Evolutionary conservation across 2,113 vertebrate genomes (phyloP).

Genomic region (Chloropsis cyanopogon): DNA sequence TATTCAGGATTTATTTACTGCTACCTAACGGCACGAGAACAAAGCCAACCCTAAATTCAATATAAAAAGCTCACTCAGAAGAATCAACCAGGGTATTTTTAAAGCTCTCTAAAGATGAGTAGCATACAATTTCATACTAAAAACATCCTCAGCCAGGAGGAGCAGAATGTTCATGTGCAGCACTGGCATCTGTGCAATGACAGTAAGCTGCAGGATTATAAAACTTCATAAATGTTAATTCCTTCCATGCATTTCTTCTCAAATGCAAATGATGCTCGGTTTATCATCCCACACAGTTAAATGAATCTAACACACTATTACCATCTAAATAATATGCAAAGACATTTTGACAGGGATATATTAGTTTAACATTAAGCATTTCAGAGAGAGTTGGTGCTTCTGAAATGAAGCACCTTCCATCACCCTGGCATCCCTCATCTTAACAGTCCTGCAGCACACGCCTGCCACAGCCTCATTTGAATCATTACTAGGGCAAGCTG

Average conservation of each 20-base stretch:
- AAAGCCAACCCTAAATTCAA: background rate
- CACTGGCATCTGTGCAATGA: background rate
- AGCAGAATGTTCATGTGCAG: background rate
- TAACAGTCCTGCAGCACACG: background rate
- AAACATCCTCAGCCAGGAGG: background rate
- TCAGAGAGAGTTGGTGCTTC: background rate
- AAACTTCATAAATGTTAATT: conserved; percentile 55
- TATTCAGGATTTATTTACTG: background rate
- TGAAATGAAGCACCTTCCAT: background rate
- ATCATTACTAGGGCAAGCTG: background rate
- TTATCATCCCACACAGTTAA: conserved; percentile 26
- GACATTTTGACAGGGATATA: conserved; percentile 39
- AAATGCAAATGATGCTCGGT: conserved; percentile 41
- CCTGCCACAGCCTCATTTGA: background rate
- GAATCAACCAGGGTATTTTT: background rate
- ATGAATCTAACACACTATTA: conserved; percentile 33
- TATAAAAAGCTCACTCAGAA: background rate
- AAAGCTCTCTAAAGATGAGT: background rate
- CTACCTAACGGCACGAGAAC: background rate
- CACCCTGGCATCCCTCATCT: background rate
- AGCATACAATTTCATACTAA: background rate
- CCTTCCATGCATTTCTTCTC: conserved; percentile 48
- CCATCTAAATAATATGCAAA: conserved; percentile 45
- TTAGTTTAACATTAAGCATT: background rate
- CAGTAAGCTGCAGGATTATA: conserved; percentile 29